Base-by-base conservation (phyloP, 1,140 invertebrate species). In the Pantala flavescens region DNA sequence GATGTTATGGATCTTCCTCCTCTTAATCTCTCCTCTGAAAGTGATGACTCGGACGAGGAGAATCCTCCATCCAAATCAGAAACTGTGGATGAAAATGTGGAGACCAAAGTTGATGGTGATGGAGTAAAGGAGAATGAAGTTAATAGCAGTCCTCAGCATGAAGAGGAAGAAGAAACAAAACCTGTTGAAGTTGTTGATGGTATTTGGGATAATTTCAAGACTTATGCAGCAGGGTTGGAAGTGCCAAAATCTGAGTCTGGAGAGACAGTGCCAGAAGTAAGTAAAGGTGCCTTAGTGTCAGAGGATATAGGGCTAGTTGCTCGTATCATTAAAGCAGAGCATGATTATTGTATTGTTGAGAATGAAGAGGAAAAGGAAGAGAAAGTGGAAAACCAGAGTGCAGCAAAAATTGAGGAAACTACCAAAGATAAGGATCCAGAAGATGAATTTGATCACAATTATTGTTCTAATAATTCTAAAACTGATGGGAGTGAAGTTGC, bases 201-300 rank as follows among this genome's bases (percentile, higher is more conserved):
- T n/a, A 92, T 93, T 80, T 93, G 91, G 91, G 90, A 93, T 78
- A 92, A 93, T 80, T 91, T 93, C 75, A 90, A 90, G 80, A 88
- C 87, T 36, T 90, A 88, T 79, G 85, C 89, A 77, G 88, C 88
- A 14, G 84, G 83, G 76, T 81, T 86, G 28, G 85, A 84, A 42
- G 85, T 85, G 72, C 80, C 73, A 49, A 49, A 24, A 74, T 23
- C 73, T 74, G 19, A 49, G 21, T 9, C 21, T 24, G 49, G 24
- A 21, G 73, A 55, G 9, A 49, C 73, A 55, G 7, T 24, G 7
- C 16, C 24, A 74, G 24, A 23, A 12, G n/a, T 74, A 72, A 24
- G 19, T 23, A 43, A 74, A 16, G 71, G n/a, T n/a, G 23, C 71
- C 11, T 36, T 16, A 19, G 12, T 19, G n/a, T 63, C 49, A 7